Evolutionary conservation across 2,113 vertebrate species (phyloP).

Genomic region (Pogona vitticeps): DNA sequence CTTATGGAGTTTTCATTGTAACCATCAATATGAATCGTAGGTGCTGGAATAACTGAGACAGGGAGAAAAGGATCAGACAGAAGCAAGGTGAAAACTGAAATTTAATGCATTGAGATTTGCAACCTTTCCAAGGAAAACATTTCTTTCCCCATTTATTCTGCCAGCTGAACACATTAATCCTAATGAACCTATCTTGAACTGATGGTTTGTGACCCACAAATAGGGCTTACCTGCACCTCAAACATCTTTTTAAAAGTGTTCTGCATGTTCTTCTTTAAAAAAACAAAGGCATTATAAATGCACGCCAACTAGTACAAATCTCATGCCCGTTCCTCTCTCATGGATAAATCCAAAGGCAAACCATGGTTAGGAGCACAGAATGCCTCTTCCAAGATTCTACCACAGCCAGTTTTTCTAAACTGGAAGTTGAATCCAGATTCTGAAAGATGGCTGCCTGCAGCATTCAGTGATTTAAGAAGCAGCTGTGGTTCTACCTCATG

Average conservation of each 20-base stretch:
- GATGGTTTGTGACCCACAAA: not conserved
- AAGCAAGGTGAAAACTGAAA: not conserved
- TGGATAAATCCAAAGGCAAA: not conserved
- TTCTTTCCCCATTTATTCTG: not conserved
- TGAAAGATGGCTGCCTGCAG: too few species aligned
- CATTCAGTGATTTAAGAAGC: too few species aligned
- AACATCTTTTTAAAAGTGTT: not conserved
- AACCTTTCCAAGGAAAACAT: not conserved
- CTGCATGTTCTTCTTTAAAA: too few species aligned
- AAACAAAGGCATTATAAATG: too few species aligned
- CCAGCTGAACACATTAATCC: not conserved
- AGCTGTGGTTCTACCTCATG: too few species aligned
- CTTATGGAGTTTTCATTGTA: constrained; percentile 79
- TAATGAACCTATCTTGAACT: not conserved
- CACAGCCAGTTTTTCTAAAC: not conserved
- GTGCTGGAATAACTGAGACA: constrained; percentile 84
- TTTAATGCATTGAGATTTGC: not conserved
- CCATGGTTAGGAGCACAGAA: not conserved
- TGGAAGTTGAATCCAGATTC: not conserved
- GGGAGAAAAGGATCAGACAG: constrained; percentile 31
- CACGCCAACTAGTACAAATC: not conserved
- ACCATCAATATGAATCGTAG: constrained; percentile 82
- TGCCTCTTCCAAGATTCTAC: not conserved
- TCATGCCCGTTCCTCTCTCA: too few species aligned
- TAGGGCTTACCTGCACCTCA: not conserved